Conservation (phyloP, 2,113 vertebrate species). For the Ophiodon elongatus region DNA sequence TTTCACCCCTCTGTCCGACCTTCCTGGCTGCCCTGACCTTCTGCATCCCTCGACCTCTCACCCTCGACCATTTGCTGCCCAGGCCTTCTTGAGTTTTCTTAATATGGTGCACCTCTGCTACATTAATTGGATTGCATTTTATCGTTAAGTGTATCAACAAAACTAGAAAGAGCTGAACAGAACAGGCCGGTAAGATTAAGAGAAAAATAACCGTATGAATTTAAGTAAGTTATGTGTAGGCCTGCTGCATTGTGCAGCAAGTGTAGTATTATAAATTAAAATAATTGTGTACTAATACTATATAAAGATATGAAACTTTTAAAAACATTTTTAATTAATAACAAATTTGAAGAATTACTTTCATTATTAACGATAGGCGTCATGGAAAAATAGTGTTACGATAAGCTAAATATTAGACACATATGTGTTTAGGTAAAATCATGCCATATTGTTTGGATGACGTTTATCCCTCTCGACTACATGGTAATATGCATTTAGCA, state of each 20-base stretch:
- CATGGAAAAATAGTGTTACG: neutral
- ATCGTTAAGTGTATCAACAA: conserved; percentile 13
- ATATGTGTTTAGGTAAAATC: neutral
- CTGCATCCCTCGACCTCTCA: conserved; percentile 37
- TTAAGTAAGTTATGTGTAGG: conserved; percentile 36
- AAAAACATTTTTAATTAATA: neutral
- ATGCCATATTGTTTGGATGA: neutral
- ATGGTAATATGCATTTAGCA: neutral
- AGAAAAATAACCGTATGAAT: neutral
- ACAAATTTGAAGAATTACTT: neutral
- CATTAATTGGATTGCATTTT: conserved; percentile 9
- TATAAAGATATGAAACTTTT: neutral
- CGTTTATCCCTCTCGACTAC: neutral
- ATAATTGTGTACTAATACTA: neutral
- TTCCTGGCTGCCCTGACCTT: conserved; percentile 1
- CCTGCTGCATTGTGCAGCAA: conserved; percentile 54
- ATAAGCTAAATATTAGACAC: neutral
- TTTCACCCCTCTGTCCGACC: conserved; percentile 22
- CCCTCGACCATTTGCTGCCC: neutral
- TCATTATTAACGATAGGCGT: neutral
- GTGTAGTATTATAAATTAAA: conserved; percentile 9
- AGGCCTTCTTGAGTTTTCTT: conserved; percentile 26
- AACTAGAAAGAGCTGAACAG: conserved; percentile 10
- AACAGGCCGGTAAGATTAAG: neutral
- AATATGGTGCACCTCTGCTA: conserved; percentile 9